Evolutionary conservation across 1,140 invertebrate species (phyloP).

Genomic region (Pseudomyrmex flavicornis): DNA sequence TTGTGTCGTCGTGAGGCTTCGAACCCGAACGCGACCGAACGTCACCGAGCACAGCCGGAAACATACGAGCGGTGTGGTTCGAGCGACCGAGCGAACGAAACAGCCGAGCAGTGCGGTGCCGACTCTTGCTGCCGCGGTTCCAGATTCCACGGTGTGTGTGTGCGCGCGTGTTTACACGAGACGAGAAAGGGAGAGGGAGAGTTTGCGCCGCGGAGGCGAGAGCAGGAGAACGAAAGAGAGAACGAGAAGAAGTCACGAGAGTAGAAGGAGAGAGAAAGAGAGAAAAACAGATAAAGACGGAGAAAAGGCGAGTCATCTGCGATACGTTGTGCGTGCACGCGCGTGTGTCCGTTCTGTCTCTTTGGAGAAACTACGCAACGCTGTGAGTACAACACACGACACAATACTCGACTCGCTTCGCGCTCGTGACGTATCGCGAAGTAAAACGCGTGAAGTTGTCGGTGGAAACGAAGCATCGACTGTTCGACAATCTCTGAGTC

Average conservation of each 20-base stretch:
- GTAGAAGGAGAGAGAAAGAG: conserved; percentile 18
- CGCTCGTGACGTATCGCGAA: conserved; percentile 16
- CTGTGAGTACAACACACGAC: conserved; percentile 38
- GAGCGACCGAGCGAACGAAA: conserved; percentile 70
- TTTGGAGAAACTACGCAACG: conserved; percentile 16
- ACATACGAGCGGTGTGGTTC: conserved; percentile 69
- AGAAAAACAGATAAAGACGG: conserved; percentile 22
- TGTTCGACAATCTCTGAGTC: too few relatives aligned
- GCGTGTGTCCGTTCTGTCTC: conserved; percentile 8
- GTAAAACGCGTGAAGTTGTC: conserved; percentile 49
- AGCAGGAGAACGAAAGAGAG: conserved; percentile 33
- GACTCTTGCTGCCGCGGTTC: conserved; percentile 73
- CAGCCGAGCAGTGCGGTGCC: conserved; percentile 70
- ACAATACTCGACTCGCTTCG: neutral
- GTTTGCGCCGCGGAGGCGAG: conserved; percentile 26
- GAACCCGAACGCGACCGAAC: conserved; percentile 65
- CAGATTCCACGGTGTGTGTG: conserved; percentile 56
- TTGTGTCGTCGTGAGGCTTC: conserved; percentile 65
- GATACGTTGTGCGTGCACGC: conserved; percentile 27
- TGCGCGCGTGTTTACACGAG: conserved; percentile 70
- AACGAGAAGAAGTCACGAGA: conserved; percentile 2
- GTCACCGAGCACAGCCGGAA: conserved; percentile 64
- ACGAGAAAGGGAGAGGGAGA: conserved; percentile 42
- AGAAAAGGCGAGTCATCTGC: conserved; percentile 7
- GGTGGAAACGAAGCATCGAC: neutral